Conservation (phyloP, 2,888 invertebrate genomes). For the Xestia xanthographa region DNA sequence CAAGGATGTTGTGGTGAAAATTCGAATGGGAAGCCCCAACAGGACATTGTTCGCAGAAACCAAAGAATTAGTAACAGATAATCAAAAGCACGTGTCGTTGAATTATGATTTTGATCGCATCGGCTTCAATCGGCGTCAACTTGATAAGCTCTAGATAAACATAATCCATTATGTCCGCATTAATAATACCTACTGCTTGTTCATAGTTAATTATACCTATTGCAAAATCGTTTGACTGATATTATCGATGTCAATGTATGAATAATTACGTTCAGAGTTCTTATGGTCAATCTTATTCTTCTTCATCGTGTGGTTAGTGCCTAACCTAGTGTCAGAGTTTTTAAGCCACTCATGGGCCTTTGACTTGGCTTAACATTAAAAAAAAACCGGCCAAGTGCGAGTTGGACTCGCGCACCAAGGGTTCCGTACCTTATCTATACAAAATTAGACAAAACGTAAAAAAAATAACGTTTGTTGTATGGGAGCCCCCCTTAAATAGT, state of each 20-base stretch:
- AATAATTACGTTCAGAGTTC: background rate
- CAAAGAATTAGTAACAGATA: conserved; percentile 12
- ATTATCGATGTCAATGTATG: background rate
- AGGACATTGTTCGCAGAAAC: background rate
- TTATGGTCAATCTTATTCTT: too few relatives aligned
- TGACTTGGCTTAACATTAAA: too few relatives aligned
- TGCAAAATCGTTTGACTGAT: conserved; percentile 13
- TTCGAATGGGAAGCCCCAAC: background rate
- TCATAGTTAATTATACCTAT: conserved; percentile 40
- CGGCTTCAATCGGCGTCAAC: conserved; percentile 13
- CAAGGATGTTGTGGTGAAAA: background rate
- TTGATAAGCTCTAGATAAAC: conserved; percentile 34
- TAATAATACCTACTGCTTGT: conserved; percentile 16
- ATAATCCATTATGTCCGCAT: conserved; percentile 17
- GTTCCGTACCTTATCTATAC: too few relatives aligned
- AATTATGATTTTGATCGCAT: conserved; percentile 9
- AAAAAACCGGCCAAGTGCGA: too few relatives aligned
- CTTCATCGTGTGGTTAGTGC: too few relatives aligned
- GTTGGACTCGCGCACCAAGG: too few relatives aligned
- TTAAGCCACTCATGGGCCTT: too few relatives aligned
- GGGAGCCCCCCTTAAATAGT: too few relatives aligned
- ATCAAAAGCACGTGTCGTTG: conserved; percentile 20
- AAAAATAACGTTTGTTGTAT: too few relatives aligned
- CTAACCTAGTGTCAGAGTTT: too few relatives aligned
- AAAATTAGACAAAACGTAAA: too few relatives aligned